A percentile compares a stretch with the other conserved stretches of the same genome.
phyloP scores from a whole-genome alignment of 1,140 invertebrate species.

The Planococcus citri region DNA sequence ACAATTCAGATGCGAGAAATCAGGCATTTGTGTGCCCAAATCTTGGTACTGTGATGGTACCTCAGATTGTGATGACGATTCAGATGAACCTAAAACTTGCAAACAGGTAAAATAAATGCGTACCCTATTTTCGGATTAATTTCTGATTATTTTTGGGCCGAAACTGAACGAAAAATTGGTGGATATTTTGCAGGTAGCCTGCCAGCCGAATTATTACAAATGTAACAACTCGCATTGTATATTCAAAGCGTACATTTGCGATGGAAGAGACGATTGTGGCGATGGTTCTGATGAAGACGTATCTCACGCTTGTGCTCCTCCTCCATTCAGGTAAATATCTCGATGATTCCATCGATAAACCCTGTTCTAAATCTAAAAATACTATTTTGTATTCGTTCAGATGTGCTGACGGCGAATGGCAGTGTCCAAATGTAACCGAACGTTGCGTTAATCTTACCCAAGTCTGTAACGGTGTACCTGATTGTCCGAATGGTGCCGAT shows the following conservation, averaged over 20 bases:
- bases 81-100: slow-evolving; percentile 78
- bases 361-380: not conserved
- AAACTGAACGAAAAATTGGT: too few relatives aligned
- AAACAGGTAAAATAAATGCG: slow-evolving; percentile 38
- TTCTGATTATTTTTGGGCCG: too few relatives aligned
- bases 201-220: slow-evolving; percentile 64
- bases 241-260: slow-evolving; percentile 87
- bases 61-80: slow-evolving; percentile 80
- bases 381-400: slow-evolving; percentile 32
- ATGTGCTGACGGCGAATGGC: slow-evolving; percentile 66
- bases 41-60: slow-evolving; percentile 91
- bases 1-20: slow-evolving; percentile 75
- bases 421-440: slow-evolving; percentile 64
- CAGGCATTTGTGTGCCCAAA: slow-evolving; percentile 82
- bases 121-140: too few relatives aligned
- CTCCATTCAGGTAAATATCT: slow-evolving; percentile 42
- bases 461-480: slow-evolving; percentile 70
- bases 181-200: slow-evolving; percentile 45
- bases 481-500: slow-evolving; percentile 84
- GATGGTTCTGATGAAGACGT: slow-evolving; percentile 84
- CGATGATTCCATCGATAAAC: too few relatives aligned
- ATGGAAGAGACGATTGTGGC: slow-evolving; percentile 89
- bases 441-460: slow-evolving; percentile 62
- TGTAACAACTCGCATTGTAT: slow-evolving; percentile 83
- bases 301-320: slow-evolving; percentile 58